Base-by-base conservation (phyloP, 1,140 invertebrate species). In the Neodiprion fabricii region DNA sequence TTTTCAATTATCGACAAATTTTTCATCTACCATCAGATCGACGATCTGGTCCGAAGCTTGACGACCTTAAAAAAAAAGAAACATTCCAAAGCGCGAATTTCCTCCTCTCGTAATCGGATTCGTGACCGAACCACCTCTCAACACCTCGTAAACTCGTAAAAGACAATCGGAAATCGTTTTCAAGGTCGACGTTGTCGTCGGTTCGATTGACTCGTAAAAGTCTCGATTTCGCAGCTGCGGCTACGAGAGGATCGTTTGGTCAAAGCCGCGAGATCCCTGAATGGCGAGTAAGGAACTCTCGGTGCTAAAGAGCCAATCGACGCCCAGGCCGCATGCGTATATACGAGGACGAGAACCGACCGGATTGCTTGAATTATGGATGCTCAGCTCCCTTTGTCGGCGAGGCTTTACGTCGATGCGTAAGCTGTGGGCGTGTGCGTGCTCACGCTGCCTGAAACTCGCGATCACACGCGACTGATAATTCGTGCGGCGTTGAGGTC, bases 331-430 rank as follows among this genome's bases (percentile, higher is more conserved):
- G 76, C 65, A 40, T 21, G 17, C 17, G 17, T 21, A 21, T 40
- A 40, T 61, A 9, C 70, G 67, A 28, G 53, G 75, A 81, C 77
- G 77, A 78, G 80, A 74, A 77, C 77, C 77, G 78, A 75, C 74
- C 78, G 81, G 81, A 82, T 82, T 83, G 82, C 80, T 83, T 82
- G 82, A 83, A 83, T 83, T 83, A 83, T 82, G 81, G 82, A 81
- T 82, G 80, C 70, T 72, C 74, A 17, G 73, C 76, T 53, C 79
- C 79, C 82, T 82, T 83, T 83, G 81, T 83, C 79, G 81, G 79
- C 74, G 73, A 69, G 53, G 74, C 77, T 74, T 74, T 76, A 73
- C 74, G n/a, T 61, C 53, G 53, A 61, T 61, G 53, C 53, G 53
- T 61, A 61, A 17, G 53, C 53, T 9, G 53, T 61, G 53, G 53